Evolutionary conservation across 2,888 invertebrate species (phyloP).

Genomic region (Oconnorella tubifera): DNA sequence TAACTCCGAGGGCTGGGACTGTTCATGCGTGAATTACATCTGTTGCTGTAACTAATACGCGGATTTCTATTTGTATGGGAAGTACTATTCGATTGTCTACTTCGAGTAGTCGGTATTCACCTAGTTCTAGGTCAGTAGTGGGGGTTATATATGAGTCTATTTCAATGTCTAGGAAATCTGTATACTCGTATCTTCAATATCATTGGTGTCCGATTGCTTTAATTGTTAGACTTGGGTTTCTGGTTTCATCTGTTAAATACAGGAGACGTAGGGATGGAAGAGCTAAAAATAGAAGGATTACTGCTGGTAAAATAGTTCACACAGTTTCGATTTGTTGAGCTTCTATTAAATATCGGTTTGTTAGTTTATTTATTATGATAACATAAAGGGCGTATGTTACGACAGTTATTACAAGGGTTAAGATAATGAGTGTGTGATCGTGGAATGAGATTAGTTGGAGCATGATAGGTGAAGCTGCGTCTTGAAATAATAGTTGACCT

Average conservation of each 20-base stretch:
- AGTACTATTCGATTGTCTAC: slow-evolving; percentile 50
- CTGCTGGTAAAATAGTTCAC: slow-evolving; percentile 42
- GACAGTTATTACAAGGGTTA: slow-evolving; percentile 40
- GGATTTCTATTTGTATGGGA: slow-evolving; percentile 44
- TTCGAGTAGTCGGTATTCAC: slow-evolving; percentile 49
- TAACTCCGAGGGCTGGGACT: slow-evolving; percentile 52
- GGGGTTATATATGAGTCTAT: slow-evolving; percentile 53
- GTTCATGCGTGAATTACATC: slow-evolving; percentile 58
- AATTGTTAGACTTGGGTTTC: slow-evolving; percentile 40
- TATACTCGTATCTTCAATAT: slow-evolving; percentile 54
- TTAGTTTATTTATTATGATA: slow-evolving; percentile 26
- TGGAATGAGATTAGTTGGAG: slow-evolving; percentile 45
- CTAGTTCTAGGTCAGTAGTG: slow-evolving; percentile 39
- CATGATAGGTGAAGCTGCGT: slow-evolving; percentile 42
- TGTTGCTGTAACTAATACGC: slow-evolving; percentile 47
- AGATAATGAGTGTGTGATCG: slow-evolving; percentile 42
- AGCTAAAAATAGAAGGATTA: slow-evolving; percentile 37
- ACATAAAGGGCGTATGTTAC: slow-evolving; percentile 38
- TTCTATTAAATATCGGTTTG: slow-evolving; percentile 33
- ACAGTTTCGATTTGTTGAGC: slow-evolving; percentile 38
- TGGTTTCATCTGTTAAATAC: slow-evolving; percentile 45
- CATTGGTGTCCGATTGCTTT: slow-evolving; percentile 53
- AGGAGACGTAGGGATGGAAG: slow-evolving; percentile 36
- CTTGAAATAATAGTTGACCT: slow-evolving; percentile 41
- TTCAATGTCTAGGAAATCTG: slow-evolving; percentile 45